These are phyloP conservation scores for Oreochromis niloticus DNA, from an alignment of 2,113 vertebrate species.

Conservation along the genomic window DNA sequence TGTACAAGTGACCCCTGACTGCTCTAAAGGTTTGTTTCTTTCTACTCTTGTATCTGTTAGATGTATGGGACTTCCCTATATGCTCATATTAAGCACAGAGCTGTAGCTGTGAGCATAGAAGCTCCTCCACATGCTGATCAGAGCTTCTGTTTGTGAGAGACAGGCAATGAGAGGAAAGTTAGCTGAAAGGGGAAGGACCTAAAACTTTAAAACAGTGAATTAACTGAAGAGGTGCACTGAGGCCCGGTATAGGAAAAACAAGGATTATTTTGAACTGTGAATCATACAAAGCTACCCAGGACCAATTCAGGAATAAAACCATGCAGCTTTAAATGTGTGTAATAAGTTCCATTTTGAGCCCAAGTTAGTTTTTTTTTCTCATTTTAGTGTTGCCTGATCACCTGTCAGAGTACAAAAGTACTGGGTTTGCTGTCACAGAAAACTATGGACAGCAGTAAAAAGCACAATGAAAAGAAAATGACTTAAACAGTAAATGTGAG, in stretches of 20 bases:
- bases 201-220: not conserved
- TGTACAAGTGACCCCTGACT: not conserved
- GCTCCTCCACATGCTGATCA: not conserved
- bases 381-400: not conserved
- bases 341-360: not conserved
- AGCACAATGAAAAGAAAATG: not conserved
- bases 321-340: not conserved
- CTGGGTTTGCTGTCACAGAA: not conserved
- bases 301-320: not conserved
- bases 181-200: not conserved
- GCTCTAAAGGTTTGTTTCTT: not conserved
- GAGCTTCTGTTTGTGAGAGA: not conserved
- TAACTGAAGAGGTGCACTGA: not conserved
- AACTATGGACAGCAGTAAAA: not conserved
- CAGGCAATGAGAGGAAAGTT: not conserved
- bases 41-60: not conserved
- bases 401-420: not conserved
- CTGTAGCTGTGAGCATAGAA: not conserved
- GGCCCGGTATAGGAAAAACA: not conserved
- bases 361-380: not conserved
- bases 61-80: not conserved
- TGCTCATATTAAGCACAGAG: not conserved
- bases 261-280: not conserved
- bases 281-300: not conserved
- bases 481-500: not conserved